Conservation (phyloP, 92 coral and sea anemone species). For the Phymanthus crucifer region DNA sequence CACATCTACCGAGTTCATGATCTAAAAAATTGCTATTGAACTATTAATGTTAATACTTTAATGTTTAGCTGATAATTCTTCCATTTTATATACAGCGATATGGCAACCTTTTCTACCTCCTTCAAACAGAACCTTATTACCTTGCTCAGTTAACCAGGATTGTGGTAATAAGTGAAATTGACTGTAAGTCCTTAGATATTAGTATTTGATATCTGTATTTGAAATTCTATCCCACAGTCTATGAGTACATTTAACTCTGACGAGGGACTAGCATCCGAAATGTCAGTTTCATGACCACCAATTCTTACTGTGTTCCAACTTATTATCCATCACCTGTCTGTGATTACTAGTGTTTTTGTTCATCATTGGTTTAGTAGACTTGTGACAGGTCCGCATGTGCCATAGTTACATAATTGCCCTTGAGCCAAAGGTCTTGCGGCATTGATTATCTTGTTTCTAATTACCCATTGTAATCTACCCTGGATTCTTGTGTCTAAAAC, state of each 20-base stretch:
- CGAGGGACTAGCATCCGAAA: not conserved
- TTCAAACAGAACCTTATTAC: slow-evolving; percentile 94
- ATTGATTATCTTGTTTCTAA: not conserved
- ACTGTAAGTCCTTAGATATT: slow-evolving; percentile 58
- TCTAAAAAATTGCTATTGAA: too few relatives aligned
- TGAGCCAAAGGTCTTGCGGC: not conserved
- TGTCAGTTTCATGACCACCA: too few relatives aligned
- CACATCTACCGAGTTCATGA: too few relatives aligned
- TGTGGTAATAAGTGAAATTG: slow-evolving; percentile 84
- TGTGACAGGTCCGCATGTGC: not conserved
- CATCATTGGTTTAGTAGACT: not conserved
- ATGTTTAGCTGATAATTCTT: not conserved
- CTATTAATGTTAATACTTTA: not conserved
- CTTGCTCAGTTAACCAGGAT: slow-evolving; percentile 92
- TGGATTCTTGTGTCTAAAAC: not conserved
- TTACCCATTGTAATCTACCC: not conserved
- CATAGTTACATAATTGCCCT: not conserved
- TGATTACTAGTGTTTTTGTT: not conserved
- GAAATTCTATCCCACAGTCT: not conserved
- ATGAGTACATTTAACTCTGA: too few relatives aligned
- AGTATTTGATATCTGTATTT: not conserved
- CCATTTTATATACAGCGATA: slow-evolving; percentile 55
- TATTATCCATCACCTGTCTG: too few relatives aligned
- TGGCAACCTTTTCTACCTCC: slow-evolving; percentile 91
- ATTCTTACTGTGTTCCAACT: too few relatives aligned